Evolutionary conservation across 2,797 vertebrate species (phyloP).

Genomic region (Acanthopagrus latus): DNA sequence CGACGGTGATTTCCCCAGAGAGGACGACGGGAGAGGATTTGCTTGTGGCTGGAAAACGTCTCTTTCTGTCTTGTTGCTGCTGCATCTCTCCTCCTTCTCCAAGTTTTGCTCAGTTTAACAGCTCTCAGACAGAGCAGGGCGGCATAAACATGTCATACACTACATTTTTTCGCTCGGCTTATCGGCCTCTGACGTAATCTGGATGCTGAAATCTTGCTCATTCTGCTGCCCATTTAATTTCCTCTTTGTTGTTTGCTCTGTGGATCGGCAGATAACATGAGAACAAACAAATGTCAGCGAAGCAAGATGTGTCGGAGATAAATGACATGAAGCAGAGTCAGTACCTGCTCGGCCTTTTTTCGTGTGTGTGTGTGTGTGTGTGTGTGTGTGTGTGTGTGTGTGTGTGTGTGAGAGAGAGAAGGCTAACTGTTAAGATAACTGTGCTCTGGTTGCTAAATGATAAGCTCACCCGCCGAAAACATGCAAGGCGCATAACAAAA

Average conservation of each 20-base stretch:
- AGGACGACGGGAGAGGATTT: slow-evolving; percentile 35
- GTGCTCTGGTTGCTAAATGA: slow-evolving; percentile 34
- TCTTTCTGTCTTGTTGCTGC: slow-evolving; percentile 40
- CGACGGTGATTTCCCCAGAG: slow-evolving; percentile 75
- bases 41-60: slow-evolving; percentile 60
- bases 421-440: not conserved
- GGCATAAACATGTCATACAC: slow-evolving; percentile 17
- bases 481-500: slow-evolving; percentile 40
- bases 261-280: slow-evolving; percentile 27
- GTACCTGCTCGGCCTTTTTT: too few species aligned
- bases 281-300: slow-evolving; percentile 31
- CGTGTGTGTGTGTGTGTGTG: not conserved
- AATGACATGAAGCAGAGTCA: slow-evolving; percentile 23
- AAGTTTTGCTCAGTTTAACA: slow-evolving; percentile 31
- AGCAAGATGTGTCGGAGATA: slow-evolving; percentile 15
- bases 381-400: not conserved
- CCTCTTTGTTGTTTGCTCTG: slow-evolving; percentile 16
- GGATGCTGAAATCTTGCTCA: not conserved
- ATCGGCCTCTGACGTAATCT: not conserved
- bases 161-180: not conserved
- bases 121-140: slow-evolving; percentile 21
- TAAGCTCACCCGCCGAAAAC: slow-evolving; percentile 37
- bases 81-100: slow-evolving; percentile 4
- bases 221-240: slow-evolving; percentile 4
- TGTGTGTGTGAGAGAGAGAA: not conserved